Evolutionary conservation across 2,797 vertebrate species (phyloP), one percentile per base, ranked within the genome.

Genomic region (Pelochelys cantorii): DNA sequence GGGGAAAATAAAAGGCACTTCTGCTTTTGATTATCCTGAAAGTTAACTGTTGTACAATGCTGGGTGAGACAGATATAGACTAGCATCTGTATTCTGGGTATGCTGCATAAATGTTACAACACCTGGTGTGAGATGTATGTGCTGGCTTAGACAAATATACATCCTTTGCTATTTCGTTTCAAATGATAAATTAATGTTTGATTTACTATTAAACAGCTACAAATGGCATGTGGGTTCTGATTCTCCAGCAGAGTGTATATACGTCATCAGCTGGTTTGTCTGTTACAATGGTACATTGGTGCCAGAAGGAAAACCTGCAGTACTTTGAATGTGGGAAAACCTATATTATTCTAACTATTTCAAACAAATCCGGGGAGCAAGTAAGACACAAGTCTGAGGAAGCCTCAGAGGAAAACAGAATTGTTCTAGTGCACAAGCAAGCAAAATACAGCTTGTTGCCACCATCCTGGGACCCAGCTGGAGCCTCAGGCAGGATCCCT

Each of bases 271-370:
- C 77, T 84, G 83, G 17, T 71, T 91, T 81, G 80, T 55, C 78
- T 81, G 65, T 14, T 93, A 85, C 48, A 83, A 10, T 7, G 12
- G 53, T 71, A 87, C 31, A 65, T 0, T 79, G 79, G 57, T 89
- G 27, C 27, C 84, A 86, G 55, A 85, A 89, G 91, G 71, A 60
- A 93, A 88, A 8, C 48, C 27, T 90, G 74, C 12, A 65, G 20
- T 42, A 37, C 83, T 92, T 74, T 89, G 81, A 89, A 84, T 52
- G 65, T 81, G 89, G 55, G 89, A 94, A 88, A 90, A 90, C 53
- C 62, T 85, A n/a, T 74, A 86, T 68, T 90, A 88, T 31, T 25
- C 65, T 83, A 53, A 4, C 55, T 93, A 90, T 90, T 90, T 23
- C 48, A 87, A 62, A 85, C 31, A 7, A 84, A 17, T 93, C 83